These are phyloP conservation scores for Erethizon dorsatum DNA, from an alignment of 2,797 vertebrate species.

Conservation along the genomic window DNA sequence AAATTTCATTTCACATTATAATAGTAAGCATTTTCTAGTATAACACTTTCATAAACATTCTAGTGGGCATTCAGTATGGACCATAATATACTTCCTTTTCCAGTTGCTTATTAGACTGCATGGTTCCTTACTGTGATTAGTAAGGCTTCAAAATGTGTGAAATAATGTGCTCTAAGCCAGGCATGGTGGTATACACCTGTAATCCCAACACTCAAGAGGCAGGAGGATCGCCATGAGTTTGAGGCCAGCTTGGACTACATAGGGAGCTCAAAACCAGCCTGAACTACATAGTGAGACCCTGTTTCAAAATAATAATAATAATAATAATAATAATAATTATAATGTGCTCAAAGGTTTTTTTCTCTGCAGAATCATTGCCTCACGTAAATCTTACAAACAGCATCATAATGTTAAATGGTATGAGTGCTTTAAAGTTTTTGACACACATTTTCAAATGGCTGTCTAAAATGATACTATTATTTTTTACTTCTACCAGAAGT, in stretches of 20 bases:
- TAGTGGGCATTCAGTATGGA: background rate
- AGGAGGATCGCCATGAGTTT: no score
- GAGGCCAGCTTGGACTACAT: no score
- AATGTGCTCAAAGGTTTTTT: background rate
- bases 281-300: no score
- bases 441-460: background rate
- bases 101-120: background rate
- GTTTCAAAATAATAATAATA: no score
- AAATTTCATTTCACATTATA: background rate
- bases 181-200: no score
- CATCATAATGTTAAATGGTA: background rate
- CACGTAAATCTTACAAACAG: background rate
- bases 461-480: background rate
- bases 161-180: background rate
- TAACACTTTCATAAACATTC: background rate
- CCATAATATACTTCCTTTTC: background rate
- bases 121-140: background rate
- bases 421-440: background rate
- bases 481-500: background rate
- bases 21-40: background rate
- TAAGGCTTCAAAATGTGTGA: background rate
- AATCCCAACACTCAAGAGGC: no score
- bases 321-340: no score
- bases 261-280: no score
- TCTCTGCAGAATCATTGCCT: background rate